Conservation (phyloP, 2,797 vertebrate genomes). For the Spizella passerina region DNA sequence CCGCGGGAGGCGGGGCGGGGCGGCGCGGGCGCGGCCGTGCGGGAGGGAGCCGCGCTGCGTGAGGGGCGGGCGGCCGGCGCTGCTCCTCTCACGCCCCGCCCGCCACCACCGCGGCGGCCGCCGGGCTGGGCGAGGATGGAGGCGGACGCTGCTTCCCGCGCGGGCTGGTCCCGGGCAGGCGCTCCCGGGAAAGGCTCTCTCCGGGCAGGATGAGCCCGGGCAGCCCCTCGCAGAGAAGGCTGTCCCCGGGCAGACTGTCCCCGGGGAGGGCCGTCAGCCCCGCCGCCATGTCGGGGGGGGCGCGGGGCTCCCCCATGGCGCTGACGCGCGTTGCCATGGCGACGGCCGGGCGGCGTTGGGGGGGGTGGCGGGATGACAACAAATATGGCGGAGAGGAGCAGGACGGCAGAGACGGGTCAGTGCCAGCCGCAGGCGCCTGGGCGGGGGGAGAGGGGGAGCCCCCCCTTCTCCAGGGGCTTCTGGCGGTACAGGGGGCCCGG, state of each 20-base stretch:
- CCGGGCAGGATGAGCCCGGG: background rate
- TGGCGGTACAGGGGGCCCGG: background rate
- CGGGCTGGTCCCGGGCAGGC: background rate
- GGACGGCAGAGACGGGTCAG: conserved; percentile 79
- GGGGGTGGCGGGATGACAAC: conserved; percentile 64
- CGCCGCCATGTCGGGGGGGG: background rate
- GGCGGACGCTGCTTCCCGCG: background rate
- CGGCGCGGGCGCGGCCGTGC: background rate
- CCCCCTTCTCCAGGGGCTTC: conserved; percentile 7
- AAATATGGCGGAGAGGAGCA: conserved; percentile 82
- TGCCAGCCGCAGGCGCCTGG: conserved; percentile 45
- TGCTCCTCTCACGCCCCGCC: background rate
- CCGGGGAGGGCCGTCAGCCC: background rate
- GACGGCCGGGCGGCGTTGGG: conserved; percentile 31
- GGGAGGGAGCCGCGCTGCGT: background rate
- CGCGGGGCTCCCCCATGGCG: conserved; percentile 5
- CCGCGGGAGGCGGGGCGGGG: background rate
- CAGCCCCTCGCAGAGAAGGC: background rate
- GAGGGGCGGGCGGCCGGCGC: background rate
- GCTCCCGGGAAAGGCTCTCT: background rate
- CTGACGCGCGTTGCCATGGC: conserved; percentile 59
- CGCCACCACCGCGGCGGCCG: too few species aligned
- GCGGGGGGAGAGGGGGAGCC: conserved; percentile 16
- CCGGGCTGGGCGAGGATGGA: background rate
- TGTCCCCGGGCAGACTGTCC: background rate